Conservation (phyloP, 2,888 invertebrate genomes). For the Sinopyrophorus schimmeli region DNA sequence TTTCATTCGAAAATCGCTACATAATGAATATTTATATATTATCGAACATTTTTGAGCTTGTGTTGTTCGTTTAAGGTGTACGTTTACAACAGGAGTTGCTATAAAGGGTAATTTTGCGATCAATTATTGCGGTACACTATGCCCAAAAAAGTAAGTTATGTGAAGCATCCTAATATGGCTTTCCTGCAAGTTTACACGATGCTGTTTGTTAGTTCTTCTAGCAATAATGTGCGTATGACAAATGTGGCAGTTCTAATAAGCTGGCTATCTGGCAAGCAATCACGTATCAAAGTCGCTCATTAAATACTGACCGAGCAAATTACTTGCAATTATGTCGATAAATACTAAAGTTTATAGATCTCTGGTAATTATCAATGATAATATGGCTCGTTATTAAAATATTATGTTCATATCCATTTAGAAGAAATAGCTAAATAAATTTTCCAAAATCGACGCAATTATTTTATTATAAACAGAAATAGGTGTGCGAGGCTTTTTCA, state of each 20-base stretch:
- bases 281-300: constrained; percentile 47
- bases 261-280: constrained; percentile 51
- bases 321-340: constrained; percentile 51
- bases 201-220: no score
- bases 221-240: constrained; percentile 43
- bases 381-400: constrained; percentile 35
- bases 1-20: no score
- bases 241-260: constrained; percentile 49
- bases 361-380: constrained; percentile 47
- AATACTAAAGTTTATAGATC: constrained; percentile 47
- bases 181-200: constrained; percentile 42
- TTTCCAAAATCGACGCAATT: no score
- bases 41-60: no score
- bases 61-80: no score
- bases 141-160: constrained; percentile 45
- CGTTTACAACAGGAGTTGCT: no score
- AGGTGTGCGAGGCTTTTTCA: no score
- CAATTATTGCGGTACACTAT: constrained; percentile 46
- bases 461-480: no score
- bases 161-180: constrained; percentile 47
- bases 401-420: no score
- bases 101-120: no score
- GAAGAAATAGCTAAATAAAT: no score
- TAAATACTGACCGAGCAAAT: constrained; percentile 47
- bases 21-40: no score